Evolutionary conservation across 1,140 invertebrate species (phyloP).

Genomic region (Helicoverpa armigera): DNA sequence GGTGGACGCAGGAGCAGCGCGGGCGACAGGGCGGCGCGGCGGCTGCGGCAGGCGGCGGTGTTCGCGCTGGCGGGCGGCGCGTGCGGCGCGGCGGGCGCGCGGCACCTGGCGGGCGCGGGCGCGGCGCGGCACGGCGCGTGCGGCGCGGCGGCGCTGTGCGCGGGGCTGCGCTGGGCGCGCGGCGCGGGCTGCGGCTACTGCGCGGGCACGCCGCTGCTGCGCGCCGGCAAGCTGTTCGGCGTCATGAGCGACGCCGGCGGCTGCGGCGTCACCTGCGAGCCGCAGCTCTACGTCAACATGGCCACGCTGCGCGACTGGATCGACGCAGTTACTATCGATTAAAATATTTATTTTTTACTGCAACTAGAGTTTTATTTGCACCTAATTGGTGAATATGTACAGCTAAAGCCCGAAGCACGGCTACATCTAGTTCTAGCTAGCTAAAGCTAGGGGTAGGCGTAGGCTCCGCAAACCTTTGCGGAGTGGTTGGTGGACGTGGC

Average conservation of each 20-base stretch:
- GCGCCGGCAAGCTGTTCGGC: constrained; percentile 55
- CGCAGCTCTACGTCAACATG: constrained; percentile 64
- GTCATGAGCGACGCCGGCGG: constrained; percentile 60
- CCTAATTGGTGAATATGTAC: background rate
- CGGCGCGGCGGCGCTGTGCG: constrained; percentile 51
- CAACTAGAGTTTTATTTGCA: background rate
- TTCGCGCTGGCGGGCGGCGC: constrained; percentile 42
- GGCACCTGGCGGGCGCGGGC: constrained; percentile 25
- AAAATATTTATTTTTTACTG: constrained; percentile 10
- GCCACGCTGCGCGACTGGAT: constrained; percentile 64
- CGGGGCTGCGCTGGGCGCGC: constrained; percentile 52
- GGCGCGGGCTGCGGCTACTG: constrained; percentile 59
- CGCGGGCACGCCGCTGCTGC: constrained; percentile 69
- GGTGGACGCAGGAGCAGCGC: background rate
- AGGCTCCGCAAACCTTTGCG: no score
- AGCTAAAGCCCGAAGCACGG: no score
- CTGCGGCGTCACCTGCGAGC: constrained; percentile 67
- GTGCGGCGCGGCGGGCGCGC: constrained; percentile 51
- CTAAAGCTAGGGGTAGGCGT: no score
- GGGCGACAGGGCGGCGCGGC: constrained; percentile 12
- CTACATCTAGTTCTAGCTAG: no score
- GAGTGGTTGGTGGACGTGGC: no score
- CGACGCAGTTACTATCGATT: constrained; percentile 47
- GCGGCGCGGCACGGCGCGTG: constrained; percentile 4
- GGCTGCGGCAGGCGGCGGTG: constrained; percentile 43